Base-by-base conservation (phyloP, 2,797 vertebrate species). In the Numenius phaeopus region DNA sequence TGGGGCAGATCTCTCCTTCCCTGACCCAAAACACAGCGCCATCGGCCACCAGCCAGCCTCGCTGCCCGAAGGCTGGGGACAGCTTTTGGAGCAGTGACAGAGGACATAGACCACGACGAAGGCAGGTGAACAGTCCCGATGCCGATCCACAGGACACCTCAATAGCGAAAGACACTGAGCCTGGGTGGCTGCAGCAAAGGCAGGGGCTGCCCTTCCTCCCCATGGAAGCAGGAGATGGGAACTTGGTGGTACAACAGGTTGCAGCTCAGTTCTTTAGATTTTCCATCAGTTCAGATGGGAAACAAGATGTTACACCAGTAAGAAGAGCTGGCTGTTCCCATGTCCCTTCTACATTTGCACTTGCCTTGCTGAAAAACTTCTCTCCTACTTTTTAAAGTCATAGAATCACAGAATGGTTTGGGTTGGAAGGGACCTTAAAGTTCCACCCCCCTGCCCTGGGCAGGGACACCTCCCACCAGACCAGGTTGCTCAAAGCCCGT, bases 11-110 rank as follows among this genome's bases (percentile, higher is more conserved):
- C 52, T 54, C 52, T 54, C 52, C 27, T 29, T 54, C 52, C 55
- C 77, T 18, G 55, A 76, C 20, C 59, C 79, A 49, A 49, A 62
- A 79, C 79, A 30, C 42, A 61, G 80, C 52, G 46, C 46, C 46
- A 47, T 21, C 20, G 10, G 24, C 32, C 59, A 24, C 6, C 59
- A 65, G 59, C 29, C 79, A 42, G 30, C 71, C 67, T 34, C 0
- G 0, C 50, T 23, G 66, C 10, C 57, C 11, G 49, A 10, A 0
- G 5, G 18, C 54, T 46, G 44, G 9, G 40, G 58, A 22, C 39
- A 59, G 73, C 65, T 78, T 44, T 26, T 10, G 14, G 77, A 78
- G 83, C 80, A 27, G 5, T 0, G 62, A 42, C 65, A 29, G 39
- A 26, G 76, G 75, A 47, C 34, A 29, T 13, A 24, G 55, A 70